Percentiles rank a stretch among this genome's conserved stretches.
phyloP scores from a whole-genome alignment of 2,113 vertebrate genomes.

The Callipepla californica region DNA sequence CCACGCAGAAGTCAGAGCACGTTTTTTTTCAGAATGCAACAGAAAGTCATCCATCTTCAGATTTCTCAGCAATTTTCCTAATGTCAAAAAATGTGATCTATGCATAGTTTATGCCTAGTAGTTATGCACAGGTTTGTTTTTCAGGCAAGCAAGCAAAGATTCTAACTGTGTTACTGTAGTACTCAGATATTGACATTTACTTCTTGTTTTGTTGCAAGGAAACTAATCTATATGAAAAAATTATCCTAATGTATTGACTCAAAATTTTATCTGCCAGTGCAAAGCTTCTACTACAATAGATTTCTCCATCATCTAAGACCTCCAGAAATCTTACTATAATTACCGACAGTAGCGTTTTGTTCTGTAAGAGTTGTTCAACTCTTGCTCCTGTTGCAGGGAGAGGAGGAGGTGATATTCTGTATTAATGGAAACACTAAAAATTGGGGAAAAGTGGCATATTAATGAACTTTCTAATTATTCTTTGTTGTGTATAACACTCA shows the following conservation, averaged over 20 bases:
- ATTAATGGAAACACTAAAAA: background rate
- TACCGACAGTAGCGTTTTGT: background rate
- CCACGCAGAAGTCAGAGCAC: background rate
- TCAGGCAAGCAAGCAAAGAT: background rate
- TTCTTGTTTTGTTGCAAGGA: background rate
- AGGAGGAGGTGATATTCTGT: background rate
- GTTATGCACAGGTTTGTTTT: background rate
- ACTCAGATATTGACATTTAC: background rate
- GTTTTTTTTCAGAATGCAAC: background rate
- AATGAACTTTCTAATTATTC: background rate
- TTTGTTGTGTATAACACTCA: background rate
- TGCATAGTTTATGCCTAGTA: background rate
- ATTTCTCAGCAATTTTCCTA: background rate
- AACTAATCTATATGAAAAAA: background rate
- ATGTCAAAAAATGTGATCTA: background rate
- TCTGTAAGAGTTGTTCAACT: background rate
- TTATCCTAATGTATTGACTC: background rate
- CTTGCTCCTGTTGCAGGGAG: background rate
- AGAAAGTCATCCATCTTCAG: background rate
- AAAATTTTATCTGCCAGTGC: background rate
- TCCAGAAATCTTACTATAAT: background rate
- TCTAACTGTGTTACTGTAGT: background rate
- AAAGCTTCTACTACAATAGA: background rate
- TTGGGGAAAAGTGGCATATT: background rate
- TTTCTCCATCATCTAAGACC: background rate